A percentile compares a stretch with the other conserved stretches of the same genome.
Conservation (phyloP, 2,888 invertebrate genomes). For the Deroplatys truncata region DNA sequence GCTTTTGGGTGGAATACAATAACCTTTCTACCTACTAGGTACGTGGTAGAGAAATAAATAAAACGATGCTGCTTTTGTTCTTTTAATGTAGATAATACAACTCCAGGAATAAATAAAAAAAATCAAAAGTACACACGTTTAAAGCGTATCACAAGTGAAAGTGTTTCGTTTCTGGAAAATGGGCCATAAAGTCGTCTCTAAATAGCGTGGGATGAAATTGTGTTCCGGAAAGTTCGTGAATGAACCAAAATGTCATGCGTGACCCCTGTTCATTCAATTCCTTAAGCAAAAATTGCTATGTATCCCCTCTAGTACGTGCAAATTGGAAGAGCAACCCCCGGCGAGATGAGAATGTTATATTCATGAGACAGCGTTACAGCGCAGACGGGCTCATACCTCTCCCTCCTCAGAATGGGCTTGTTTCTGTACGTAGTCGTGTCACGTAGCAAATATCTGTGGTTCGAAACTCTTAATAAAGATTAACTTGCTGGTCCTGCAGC, state of each 20-base stretch:
- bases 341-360: neutral
- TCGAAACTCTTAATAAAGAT: neutral
- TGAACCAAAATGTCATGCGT: neutral
- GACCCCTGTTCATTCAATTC: neutral
- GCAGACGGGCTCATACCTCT: neutral
- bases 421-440: neutral
- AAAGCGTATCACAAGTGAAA: too few species aligned
- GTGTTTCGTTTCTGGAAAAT: too few species aligned
- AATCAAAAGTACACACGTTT: too few species aligned
- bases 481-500: neutral
- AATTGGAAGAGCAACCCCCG: neutral
- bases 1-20: too few species aligned
- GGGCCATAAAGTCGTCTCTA: too few species aligned
- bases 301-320: neutral
- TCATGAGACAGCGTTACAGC: neutral
- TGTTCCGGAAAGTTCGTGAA: neutral
- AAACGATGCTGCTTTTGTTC: too few species aligned
- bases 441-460: neutral
- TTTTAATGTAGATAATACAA: too few species aligned
- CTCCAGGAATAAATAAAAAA: too few species aligned
- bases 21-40: too few species aligned
- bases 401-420: neutral
- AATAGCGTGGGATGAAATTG: too few species aligned
- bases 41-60: too few species aligned
- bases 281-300: neutral